Evolutionary conservation across 2,888 invertebrate species (phyloP), one percentile per base, ranked within the genome.

Genomic region (Limnephilus lunatus): DNA sequence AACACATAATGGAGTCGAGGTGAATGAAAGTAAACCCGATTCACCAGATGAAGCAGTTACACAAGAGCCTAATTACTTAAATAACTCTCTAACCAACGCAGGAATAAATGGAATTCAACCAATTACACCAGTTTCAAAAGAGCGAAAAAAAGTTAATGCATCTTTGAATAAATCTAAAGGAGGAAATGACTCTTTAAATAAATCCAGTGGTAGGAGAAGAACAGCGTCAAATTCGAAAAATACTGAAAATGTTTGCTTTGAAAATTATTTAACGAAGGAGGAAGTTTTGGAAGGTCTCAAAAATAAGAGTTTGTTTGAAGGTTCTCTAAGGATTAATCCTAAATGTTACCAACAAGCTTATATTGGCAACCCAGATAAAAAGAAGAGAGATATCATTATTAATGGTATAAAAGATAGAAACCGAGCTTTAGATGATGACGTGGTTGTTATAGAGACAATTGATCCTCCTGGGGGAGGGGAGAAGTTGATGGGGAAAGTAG

Each of bases 351-450:
- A 97, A 94, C 98, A 98, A 94, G 97, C 98, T 0, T 99, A 98
- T 95, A 96, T 99, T 12, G 96, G 97, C 83, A 97, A 97, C 94
- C 96, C 96, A 89, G 96, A 97, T 92, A 95, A 96, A 86, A 96
- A 95, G 91, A 96, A 97, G 91, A 96, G 96, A 93, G 99, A 99
- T 95, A 97, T 98, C 93, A 96, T 98, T 86, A 97, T 99, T 92
- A 95, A 97, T 92, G 97, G 97, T 9, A 94, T 98, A 15, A 96
- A 96, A 92, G 97, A 98, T 94, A 96, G 99, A 93, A 98, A 98
- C 94, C 96, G 98, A 94, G 98, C 98, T 30, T 95, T 99, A 93
- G 98, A 99, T 94, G 98, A 98, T 1, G 99, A 99, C 95, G 95
- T 97, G 94, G 98, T 99, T 15, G 96, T 97, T 30, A 96, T 97